These are phyloP conservation scores for Drosophila kanekoi DNA, from an alignment of 2,888 invertebrate species.

Conservation along the genomic window DNA sequence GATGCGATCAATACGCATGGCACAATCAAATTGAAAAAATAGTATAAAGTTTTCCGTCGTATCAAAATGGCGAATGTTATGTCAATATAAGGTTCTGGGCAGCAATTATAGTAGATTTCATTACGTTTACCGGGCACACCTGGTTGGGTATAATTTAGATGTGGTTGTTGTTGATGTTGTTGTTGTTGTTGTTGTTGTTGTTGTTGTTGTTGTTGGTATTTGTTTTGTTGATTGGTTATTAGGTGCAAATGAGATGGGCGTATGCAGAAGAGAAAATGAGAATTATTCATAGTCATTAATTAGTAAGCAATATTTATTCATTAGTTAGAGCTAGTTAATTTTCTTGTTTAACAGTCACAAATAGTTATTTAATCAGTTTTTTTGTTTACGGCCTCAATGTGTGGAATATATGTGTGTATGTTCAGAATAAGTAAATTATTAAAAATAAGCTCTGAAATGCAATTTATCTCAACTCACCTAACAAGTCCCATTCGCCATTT, in stretches of 20 bases:
- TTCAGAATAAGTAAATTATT: background rate
- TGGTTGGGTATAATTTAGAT: slow-evolving; percentile 79
- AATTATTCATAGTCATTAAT: slow-evolving; percentile 45
- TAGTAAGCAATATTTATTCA: slow-evolving; percentile 28
- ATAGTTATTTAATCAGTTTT: slow-evolving; percentile 20
- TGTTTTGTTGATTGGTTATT: slow-evolving; percentile 22
- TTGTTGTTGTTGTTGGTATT: slow-evolving; percentile 14
- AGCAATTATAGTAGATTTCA: slow-evolving; percentile 98
- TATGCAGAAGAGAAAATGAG: slow-evolving; percentile 60
- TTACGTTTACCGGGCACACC: slow-evolving; percentile 97
- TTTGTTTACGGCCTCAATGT: slow-evolving; percentile 4
- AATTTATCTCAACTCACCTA: slow-evolving; percentile 89
- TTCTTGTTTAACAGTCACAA: slow-evolving; percentile 1
- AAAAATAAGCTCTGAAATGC: background rate
- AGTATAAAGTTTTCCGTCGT: slow-evolving; percentile 98
- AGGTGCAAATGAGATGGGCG: slow-evolving; percentile 45
- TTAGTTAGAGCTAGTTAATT: background rate
- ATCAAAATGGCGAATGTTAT: slow-evolving; percentile 99
- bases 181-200: slow-evolving; percentile 14
- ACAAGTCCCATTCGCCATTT: slow-evolving; percentile 99
- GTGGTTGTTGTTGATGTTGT: slow-evolving; percentile 12
- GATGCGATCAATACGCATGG: slow-evolving; percentile 99
- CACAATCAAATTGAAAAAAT: slow-evolving; percentile 99
- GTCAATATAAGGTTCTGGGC: slow-evolving; percentile 98
- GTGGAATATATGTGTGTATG: background rate